phyloP scores from a whole-genome alignment of 2,113 vertebrate genomes.

The Sceloporus tristichus region DNA sequence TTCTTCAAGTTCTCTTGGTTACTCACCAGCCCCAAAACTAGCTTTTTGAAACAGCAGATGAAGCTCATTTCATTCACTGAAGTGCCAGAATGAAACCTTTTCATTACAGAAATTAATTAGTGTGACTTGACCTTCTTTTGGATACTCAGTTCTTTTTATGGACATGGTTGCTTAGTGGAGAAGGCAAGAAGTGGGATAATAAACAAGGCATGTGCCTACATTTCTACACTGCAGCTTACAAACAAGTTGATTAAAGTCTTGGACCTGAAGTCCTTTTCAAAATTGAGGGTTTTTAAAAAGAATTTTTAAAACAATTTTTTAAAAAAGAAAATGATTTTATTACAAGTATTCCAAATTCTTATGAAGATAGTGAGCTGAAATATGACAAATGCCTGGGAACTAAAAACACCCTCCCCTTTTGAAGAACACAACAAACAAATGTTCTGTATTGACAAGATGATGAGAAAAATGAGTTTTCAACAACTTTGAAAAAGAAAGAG shows the following conservation, averaged over 20 bases:
- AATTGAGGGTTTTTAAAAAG: not conserved
- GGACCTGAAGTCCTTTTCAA: conserved; percentile 25
- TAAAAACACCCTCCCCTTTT: conserved; percentile 21
- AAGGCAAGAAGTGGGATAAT: conserved; percentile 57
- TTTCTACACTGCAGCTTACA: conserved; percentile 62
- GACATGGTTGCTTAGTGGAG: conserved; percentile 49
- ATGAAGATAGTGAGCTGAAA: conserved; percentile 48
- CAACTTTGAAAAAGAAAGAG: conserved; percentile 38
- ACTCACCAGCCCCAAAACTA: conserved; percentile 34
- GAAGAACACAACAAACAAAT: conserved; percentile 11
- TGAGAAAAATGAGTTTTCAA: conserved; percentile 47
- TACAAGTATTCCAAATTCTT: conserved; percentile 44
- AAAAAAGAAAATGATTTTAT: conserved; percentile 28
- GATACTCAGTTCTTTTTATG: conserved; percentile 58
- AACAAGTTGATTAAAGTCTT: conserved; percentile 62
- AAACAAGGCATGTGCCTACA: conserved; percentile 60
- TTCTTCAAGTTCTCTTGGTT: conserved; percentile 43
- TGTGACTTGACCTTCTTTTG: conserved; percentile 42
- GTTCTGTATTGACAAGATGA: conserved; percentile 23
- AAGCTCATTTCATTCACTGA: conserved; percentile 40
- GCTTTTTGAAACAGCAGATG: conserved; percentile 49
- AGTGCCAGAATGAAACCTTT: conserved; percentile 59
- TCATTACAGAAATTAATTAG: conserved; percentile 67
- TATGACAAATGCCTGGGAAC: conserved; percentile 21
- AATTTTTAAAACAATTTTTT: too few species aligned